Base-by-base conservation (phyloP, 2,797 vertebrate species). In the Craterocephalus amniculus region DNA sequence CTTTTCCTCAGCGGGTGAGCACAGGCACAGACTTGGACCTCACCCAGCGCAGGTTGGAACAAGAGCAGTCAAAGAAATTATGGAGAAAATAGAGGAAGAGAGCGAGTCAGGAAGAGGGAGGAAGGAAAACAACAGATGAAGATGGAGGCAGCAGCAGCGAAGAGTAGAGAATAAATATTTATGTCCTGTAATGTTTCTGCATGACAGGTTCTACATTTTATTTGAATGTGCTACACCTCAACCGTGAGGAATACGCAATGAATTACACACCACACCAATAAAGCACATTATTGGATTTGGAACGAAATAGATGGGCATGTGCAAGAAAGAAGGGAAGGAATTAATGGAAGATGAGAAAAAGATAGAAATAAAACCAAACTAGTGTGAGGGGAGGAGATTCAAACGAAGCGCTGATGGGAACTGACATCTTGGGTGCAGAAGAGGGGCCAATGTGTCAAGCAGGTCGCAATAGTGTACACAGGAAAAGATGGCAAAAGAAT, bases 131-230 rank as follows among this genome's bases (percentile, higher is more conserved):
- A 77, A 86, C 87, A 86, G 84, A 89, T 87, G 81, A 87, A 89
- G 87, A 86, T 80, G 69, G 78, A 80, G 80, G 81, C 81, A 76
- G 80, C 77, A 62, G 70, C 89, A 65, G 80, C 76, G 87, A 87
- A 84, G 85, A 81, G 87, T 48, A 71, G 76, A 88, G 80, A 90
- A 93, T 93, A 91, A 91, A 94, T 93, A 93, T 94, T 89, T 93
- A 93, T 92, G 83, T 84, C 71, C 72, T 87, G 87, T 93, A 91
- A 93, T 91, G 89, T 92, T 91, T 89, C 85, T 91, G 91, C 91
- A 73, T 87, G 91, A 91, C 87, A 79, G 92, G 82, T 73, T 93
- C 83, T 83, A 88, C 88, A 92, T 91, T 83, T 87, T 83, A 90
- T 90, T 88, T 79, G 83, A 91, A 91, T 84, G 85, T 80, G 74